Evolutionary conservation across 2,888 invertebrate species (phyloP).

Genomic region (Dyspetes luteomarginatus): DNA sequence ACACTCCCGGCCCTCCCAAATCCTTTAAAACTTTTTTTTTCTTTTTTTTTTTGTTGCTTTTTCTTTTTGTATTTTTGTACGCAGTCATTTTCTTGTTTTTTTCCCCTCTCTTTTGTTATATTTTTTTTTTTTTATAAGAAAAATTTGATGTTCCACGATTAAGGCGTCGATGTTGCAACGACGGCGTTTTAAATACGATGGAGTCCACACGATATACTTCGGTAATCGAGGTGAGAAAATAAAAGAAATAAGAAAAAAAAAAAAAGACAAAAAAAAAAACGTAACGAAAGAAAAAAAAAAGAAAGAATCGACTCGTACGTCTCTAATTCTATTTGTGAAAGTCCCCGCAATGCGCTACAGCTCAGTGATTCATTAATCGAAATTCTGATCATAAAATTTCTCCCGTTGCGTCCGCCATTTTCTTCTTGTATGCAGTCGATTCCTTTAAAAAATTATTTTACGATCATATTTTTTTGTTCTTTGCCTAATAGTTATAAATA

Average conservation of each 20-base stretch:
- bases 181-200: slow-evolving; percentile 65
- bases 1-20: slow-evolving; percentile 82
- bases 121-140: slow-evolving; percentile 57
- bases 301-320: slow-evolving; percentile 65
- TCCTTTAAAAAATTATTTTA: slow-evolving; percentile 87
- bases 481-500: no score
- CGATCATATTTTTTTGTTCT: slow-evolving; percentile 19
- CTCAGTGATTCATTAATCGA: slow-evolving; percentile 72
- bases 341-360: slow-evolving; percentile 68
- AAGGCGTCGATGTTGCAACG: slow-evolving; percentile 78
- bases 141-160: slow-evolving; percentile 78
- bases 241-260: slow-evolving; percentile 38
- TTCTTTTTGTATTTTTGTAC: slow-evolving; percentile 88
- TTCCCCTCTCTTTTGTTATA: slow-evolving; percentile 82
- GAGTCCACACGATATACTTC: slow-evolving; percentile 66
- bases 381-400: slow-evolving; percentile 72
- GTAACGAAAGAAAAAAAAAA: slow-evolving; percentile 55
- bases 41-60: slow-evolving; percentile 86
- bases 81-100: slow-evolving; percentile 89
- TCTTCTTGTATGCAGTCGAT: slow-evolving; percentile 94
- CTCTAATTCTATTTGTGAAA: slow-evolving; percentile 67
- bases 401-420: slow-evolving; percentile 83
- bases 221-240: slow-evolving; percentile 67
- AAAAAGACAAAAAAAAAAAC: slow-evolving; percentile 48
- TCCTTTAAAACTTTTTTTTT: slow-evolving; percentile 87